Base-by-base conservation (phyloP, 2,888 invertebrate genomes). In the Orthosia cruda region DNA sequence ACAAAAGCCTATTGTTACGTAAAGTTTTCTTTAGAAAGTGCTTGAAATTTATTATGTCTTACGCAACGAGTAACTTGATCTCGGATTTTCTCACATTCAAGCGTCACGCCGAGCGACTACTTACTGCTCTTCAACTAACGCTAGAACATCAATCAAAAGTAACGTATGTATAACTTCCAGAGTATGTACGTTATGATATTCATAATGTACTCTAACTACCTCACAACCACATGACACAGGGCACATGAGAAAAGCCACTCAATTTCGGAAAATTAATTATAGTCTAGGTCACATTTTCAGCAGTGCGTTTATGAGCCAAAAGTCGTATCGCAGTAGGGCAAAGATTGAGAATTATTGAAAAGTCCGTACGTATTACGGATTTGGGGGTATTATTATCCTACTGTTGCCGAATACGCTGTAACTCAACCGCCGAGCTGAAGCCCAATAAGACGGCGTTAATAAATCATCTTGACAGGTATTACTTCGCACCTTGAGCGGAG, bases 381-480 rank as follows among this genome's bases (percentile, higher is more conserved):
- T 77, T 67, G 4, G 26, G 45, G 23, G 67, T 66, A 84, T 81
- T 66, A 84, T 81, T 79, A 84, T 75, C 71, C 66, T 73, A 65
- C 87, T 76, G 73, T 70, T 82, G 64, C 62, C 65, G 20, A 80
- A 76, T 82, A 81, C 77, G 76, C 80, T 83, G 83, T 77, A 83
- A 80, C 79, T 85, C 63, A 75, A 77, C 65, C 71, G 73, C 54
- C 69, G 77, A 71, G 77, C 80, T 82, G 85, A 87, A 88, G 87
- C 91, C 92, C 92, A 94, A 94, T 94, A 93, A 93, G 92, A 91
- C 84, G 87, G 71, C 85, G 90, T 89, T 92, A 93, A 96, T 96
- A 94, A 95, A 96, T 96, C 96, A 96, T 95, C 89, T 92, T 93
- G 96, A 95, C 95, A 93, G 95, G 93, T 96, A 95, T 96, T 96